Evolutionary conservation across 2,888 invertebrate genomes (phyloP), one percentile per base, ranked within the genome.

Genomic region (Hypomecis atomaria): DNA sequence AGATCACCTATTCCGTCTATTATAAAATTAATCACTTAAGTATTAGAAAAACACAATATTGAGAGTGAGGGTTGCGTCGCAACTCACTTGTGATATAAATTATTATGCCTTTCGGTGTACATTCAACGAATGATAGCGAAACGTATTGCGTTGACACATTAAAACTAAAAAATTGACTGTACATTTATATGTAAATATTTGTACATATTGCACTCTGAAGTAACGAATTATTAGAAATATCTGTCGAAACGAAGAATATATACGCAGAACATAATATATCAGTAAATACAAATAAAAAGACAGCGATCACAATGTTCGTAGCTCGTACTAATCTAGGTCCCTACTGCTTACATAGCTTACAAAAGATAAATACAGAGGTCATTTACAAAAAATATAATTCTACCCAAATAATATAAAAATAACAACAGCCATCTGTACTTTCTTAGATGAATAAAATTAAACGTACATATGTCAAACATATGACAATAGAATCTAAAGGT

Each of bases 181-280:
- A 92, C 92, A 92, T 79, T 87, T 86, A 90, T 89, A 90, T 92
- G 92, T 92, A 92, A 94, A 94, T 94, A 94, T 95, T 95, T 95
- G 94, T 95, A 95, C 94, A 95, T 95, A 95, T 95, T 95, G 95
- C 95, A 95, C 95, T 94, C 94, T 94, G 92, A 92, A 92, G 88
- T 91, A 91, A 92, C 90, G 89, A 92, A 88, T 87, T 86, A 86
- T 88, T 89, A 86, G 85, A 87, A 85, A 87, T 81, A 86, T 87
- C 81, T 87, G 86, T 88, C 86, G 83, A 89, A 89, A 88, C 85
- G 87, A 88, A 90, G 83, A 87, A 85, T 85, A 86, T 83, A 87
- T 85, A 86, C 84, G 86, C 81, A 81, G 88, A 87, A 88, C 86
- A 80, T 83, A 84, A 84, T 84, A 85, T 84, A 74, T 85, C 82